Base-by-base conservation (phyloP, 2,888 invertebrate species). In the Lepidonotus clava region DNA sequence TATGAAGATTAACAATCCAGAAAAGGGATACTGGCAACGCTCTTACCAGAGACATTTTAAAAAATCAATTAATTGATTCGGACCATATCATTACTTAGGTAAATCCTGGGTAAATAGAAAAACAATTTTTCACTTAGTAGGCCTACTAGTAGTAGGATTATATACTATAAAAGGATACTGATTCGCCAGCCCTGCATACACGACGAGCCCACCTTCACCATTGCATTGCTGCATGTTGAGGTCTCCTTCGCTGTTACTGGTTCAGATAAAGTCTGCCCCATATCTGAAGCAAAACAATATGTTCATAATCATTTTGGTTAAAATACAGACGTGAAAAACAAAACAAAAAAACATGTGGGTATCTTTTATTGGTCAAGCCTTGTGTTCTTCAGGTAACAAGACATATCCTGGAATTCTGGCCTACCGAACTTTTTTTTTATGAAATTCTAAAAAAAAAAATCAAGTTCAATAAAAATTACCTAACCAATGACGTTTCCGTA, bases 151-250 rank as follows among this genome's bases (percentile, higher is more conserved):
- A n/a, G n/a, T n/a, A n/a, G n/a, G n/a, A n/a, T n/a, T n/a, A n/a
- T n/a, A n/a, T n/a, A n/a, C n/a, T n/a, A 24, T 8, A 61, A 89
- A 92, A 94, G 93, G 93, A 94, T 93, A 95, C 98, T 98, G 87
- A 98, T 97, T 89, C 99, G 95, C 99, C 99, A 99, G 94, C 99
- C 99, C 95, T 99, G 99, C 99, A 99, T 99, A 93, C 98, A 98
- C 32, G 98, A 98, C 0, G 98, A 98, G n/a, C 98, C 99, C 5
- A 99, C 98, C 91, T 96, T 95, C 90, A 95, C 95, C 71, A 90
- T 89, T 40, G 86, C 83, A 89, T 93, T 94, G 86, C 91, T 91
- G 90, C 93, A 92, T 84, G 91, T 91, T 66, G 94, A 93, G 0
- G 95, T 95, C 90, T 95, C 95, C 90, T 95, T 96, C 46, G 95